Conservation (phyloP, 1,140 invertebrate genomes). For the Drosophila nasuta region DNA sequence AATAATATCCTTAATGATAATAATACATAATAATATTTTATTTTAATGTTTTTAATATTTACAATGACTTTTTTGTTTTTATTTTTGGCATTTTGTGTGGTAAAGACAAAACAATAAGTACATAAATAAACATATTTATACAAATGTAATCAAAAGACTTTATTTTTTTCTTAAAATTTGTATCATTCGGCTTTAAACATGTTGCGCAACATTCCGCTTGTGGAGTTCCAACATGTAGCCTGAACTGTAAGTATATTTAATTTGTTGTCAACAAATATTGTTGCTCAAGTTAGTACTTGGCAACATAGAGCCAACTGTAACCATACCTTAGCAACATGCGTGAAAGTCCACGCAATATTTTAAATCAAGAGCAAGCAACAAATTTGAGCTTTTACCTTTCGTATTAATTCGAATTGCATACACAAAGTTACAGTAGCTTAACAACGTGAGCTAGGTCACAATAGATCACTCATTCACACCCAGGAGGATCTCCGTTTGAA, state of each 20-base stretch:
- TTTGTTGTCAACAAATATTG: not conserved
- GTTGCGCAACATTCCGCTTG: not conserved
- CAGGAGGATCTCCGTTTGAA: not conserved
- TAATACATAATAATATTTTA: slow-evolving; percentile 40
- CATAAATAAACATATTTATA: slow-evolving; percentile 78
- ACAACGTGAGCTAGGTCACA: too few relatives aligned
- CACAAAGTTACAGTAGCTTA: too few relatives aligned
- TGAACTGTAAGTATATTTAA: not conserved
- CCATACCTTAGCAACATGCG: too few relatives aligned
- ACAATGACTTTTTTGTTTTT: slow-evolving; percentile 44
- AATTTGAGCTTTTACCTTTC: too few relatives aligned
- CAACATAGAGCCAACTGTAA: not conserved
- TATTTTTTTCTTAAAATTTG: not conserved
- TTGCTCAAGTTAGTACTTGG: not conserved
- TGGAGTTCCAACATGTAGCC: not conserved
- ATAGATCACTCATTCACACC: not conserved
- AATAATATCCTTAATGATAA: slow-evolving; percentile 32
- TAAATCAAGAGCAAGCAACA: too few relatives aligned
- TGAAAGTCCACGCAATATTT: too few relatives aligned
- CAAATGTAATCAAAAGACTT: slow-evolving; percentile 59
- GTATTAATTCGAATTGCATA: too few relatives aligned
- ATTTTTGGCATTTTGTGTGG: slow-evolving; percentile 47
- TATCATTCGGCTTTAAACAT: not conserved
- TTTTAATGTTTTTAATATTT: slow-evolving; percentile 56
- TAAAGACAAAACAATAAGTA: slow-evolving; percentile 72